Percentiles rank a stretch among this genome's conserved stretches.
Evolutionary conservation across 2,888 invertebrate species (phyloP).

Genomic region (Notodonta dromedarius): DNA sequence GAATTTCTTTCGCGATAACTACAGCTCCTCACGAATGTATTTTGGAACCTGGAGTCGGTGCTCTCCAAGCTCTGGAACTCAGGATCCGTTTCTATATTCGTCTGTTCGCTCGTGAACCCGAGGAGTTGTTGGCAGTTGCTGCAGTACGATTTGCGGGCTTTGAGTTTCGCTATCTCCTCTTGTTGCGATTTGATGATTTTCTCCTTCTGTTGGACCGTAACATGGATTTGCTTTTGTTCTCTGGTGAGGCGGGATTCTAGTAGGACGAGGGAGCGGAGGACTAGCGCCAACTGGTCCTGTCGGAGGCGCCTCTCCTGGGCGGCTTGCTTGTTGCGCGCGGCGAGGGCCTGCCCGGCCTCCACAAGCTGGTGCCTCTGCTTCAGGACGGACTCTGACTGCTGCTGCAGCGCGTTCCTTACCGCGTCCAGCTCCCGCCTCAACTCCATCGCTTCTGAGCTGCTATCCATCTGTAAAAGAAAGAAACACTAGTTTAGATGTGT

Average conservation of each 20-base stretch:
- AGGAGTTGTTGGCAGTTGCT: constrained; percentile 80
- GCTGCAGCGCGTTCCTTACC: constrained; percentile 86
- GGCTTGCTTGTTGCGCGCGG: constrained; percentile 84
- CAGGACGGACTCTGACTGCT: constrained; percentile 85
- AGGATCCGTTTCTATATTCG: constrained; percentile 81
- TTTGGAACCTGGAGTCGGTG: constrained; percentile 79
- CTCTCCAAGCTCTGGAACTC: constrained; percentile 82
- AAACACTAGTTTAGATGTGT: constrained; percentile 23
- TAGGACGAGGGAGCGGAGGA: constrained; percentile 88
- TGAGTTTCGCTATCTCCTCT: constrained; percentile 87
- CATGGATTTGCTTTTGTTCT: constrained; percentile 89
- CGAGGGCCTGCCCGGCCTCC: constrained; percentile 85
- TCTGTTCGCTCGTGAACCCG: constrained; percentile 81
- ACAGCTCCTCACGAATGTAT: constrained; percentile 76
- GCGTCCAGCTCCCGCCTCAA: constrained; percentile 86
- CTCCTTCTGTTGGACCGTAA: constrained; percentile 88
- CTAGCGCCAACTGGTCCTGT: constrained; percentile 88
- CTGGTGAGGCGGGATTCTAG: constrained; percentile 89
- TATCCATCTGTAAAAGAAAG: constrained; percentile 86
- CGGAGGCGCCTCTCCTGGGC: constrained; percentile 85
- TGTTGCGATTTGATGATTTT: constrained; percentile 88
- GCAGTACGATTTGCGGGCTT: constrained; percentile 79
- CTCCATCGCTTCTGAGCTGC: constrained; percentile 85
- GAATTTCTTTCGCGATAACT: constrained; percentile 80
- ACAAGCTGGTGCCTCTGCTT: constrained; percentile 88